Evolutionary conservation across 2,888 invertebrate species (phyloP), one percentile per base, ranked within the genome.

Genomic region (Mamestra brassicae): DNA sequence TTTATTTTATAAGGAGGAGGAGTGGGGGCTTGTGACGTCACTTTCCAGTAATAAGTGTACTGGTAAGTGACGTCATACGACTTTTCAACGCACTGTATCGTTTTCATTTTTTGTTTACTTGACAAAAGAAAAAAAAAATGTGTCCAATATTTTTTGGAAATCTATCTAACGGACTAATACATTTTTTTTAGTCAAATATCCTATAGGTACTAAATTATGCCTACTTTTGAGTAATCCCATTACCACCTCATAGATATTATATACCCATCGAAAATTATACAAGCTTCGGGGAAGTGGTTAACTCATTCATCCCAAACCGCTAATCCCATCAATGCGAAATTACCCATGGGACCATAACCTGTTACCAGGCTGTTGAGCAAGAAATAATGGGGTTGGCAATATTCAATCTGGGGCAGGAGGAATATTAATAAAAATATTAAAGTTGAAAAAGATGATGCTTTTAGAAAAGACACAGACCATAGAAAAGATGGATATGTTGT

Each of bases 271-370:
- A 65, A 80, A 71, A 84, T 72, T 72, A 81, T 50, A 57, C 36
- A 52, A 63, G 64, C 62, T n/a, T 74, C 71, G 67, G 65, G 78
- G 70, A 72, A 65, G 52, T 72, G 47, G 71, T 74, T 71, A 69
- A 73, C 68, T 78, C 68, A 80, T 84, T 80, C 76, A 76, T 71
- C 76, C 80, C 75, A 75, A 87, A 80, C 75, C 80, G 75, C 74
- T 84, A 82, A 79, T 83, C 74, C 77, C 69, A 87, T 86, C 71
- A 85, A 86, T 83, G 74, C 73, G 60, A 64, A 80, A 86, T 87
- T 80, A 81, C 85, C 78, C 85, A 66, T 65, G 81, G 76, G 87
- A 81, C 73, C 73, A 80, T 75, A 76, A 57, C 68, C 58, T 80
- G 72, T 80, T 80, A 80, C 73, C 80, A 71, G 34, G 61, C 76